phyloP scores from a whole-genome alignment of 2,797 vertebrate species.

The Melanotaenia boesemani region DNA sequence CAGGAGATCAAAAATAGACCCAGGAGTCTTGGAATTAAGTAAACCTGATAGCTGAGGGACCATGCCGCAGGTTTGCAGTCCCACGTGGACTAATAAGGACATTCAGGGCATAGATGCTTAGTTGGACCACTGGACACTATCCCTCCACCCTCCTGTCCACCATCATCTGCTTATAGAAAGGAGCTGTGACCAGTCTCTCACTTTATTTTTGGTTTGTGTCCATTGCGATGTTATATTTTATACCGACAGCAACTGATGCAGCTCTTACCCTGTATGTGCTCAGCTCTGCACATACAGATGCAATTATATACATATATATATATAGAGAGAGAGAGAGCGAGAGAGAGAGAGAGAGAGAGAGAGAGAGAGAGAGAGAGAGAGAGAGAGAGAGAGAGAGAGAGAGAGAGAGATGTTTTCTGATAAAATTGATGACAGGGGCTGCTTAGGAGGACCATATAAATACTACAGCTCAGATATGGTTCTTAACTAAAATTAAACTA shows the following conservation, averaged over 20 bases:
- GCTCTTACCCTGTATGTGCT: conserved; percentile 65
- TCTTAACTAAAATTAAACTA: conserved; percentile 7
- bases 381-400: too few species aligned
- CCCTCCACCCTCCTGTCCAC: conserved; percentile 64
- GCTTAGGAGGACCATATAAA: background rate
- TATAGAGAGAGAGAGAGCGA: too few species aligned
- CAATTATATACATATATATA: background rate
- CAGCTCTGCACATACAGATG: conserved; percentile 25
- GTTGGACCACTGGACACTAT: conserved; percentile 62
- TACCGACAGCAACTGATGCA: conserved; percentile 54
- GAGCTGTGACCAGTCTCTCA: conserved; percentile 38
- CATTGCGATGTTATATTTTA: conserved; percentile 64
- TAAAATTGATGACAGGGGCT: background rate
- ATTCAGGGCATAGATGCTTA: conserved; percentile 76
- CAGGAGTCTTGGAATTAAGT: conserved; percentile 85
- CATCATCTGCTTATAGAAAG: conserved; percentile 50
- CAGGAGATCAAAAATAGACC: conserved; percentile 84
- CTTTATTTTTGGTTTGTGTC: conserved; percentile 81
- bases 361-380: too few species aligned
- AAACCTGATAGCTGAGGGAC: conserved; percentile 82
- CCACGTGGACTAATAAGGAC: conserved; percentile 87
- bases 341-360: too few species aligned
- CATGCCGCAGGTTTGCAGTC: conserved; percentile 58
- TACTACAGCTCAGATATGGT: background rate
- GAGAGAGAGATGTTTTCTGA: conserved; percentile 21